phyloP scores from a whole-genome alignment of 2,888 invertebrate species.

The Blastobasis adustella region DNA sequence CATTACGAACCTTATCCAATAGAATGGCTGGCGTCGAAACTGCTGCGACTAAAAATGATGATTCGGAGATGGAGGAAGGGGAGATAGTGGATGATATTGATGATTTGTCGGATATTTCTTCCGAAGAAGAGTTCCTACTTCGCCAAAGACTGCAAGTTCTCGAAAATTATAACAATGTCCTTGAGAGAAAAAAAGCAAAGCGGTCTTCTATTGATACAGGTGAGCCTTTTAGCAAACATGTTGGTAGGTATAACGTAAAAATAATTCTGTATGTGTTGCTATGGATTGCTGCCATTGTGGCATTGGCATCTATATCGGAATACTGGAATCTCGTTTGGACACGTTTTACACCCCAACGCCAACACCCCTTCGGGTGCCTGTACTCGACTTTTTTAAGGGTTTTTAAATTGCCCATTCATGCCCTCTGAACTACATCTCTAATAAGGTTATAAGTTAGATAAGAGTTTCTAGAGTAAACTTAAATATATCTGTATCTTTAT shows the following conservation, averaged over 20 bases:
- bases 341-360: too few species aligned
- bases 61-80: slow-evolving; percentile 68
- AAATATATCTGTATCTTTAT: too few species aligned
- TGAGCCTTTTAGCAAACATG: slow-evolving; percentile 16
- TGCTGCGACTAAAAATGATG: slow-evolving; percentile 33
- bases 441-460: too few species aligned
- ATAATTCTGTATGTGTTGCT: too few species aligned
- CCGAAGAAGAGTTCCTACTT: slow-evolving; percentile 62
- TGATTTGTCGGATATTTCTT: slow-evolving; percentile 64
- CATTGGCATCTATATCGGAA: neutral
- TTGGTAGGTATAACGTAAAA: too few species aligned
- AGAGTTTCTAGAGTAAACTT: too few species aligned
- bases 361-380: too few species aligned
- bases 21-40: slow-evolving; percentile 46
- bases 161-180: slow-evolving; percentile 65
- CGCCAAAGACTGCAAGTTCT: slow-evolving; percentile 59
- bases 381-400: too few species aligned
- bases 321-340: too few species aligned
- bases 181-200: slow-evolving; percentile 65
- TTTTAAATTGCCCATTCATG: too few species aligned
- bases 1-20: too few species aligned
- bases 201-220: slow-evolving; percentile 37
- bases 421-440: too few species aligned
- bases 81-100: slow-evolving; percentile 63
- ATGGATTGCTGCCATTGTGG: slow-evolving; percentile 13